A percentile compares a stretch with the other conserved stretches of the same genome.
Evolutionary conservation across 1,140 invertebrate genomes (phyloP).

Genomic region (Diabrotica undecimpunctata): DNA sequence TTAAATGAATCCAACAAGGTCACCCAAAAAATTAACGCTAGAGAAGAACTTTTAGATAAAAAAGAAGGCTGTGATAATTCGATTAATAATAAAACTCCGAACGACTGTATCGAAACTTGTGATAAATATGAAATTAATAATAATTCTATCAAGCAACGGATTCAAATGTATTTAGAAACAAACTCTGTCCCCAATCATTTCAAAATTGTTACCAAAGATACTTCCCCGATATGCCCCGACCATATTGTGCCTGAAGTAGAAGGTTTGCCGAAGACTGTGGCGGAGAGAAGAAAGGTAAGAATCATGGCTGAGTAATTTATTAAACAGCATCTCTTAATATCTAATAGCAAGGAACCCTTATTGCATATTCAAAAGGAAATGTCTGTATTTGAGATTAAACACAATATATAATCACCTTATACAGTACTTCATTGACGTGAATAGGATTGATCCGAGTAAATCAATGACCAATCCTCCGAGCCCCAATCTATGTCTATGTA

Average conservation of each 20-base stretch:
- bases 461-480: too few relatives aligned
- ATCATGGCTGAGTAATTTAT: neutral
- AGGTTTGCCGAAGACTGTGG: constrained; percentile 3
- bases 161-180: neutral
- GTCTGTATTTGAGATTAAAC: too few relatives aligned
- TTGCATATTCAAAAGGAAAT: too few relatives aligned
- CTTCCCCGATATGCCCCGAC: constrained; percentile 38
- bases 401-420: too few relatives aligned
- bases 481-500: too few relatives aligned
- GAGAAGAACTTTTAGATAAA: neutral
- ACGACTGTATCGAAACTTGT: neutral
- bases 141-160: neutral
- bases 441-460: too few relatives aligned
- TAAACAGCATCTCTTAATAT: too few relatives aligned
- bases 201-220: constrained; percentile 6
- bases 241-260: constrained; percentile 37
- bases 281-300: constrained; percentile 16
- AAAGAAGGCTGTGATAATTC: neutral
- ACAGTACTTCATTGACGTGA: too few relatives aligned
- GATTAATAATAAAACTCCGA: constrained; percentile 3
- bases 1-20: neutral
- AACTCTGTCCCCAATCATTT: neutral
- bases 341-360: too few relatives aligned
- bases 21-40: neutral
- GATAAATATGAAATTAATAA: neutral